Conservation (phyloP, 2,888 invertebrate species). For the Clepsis dumicolana region DNA sequence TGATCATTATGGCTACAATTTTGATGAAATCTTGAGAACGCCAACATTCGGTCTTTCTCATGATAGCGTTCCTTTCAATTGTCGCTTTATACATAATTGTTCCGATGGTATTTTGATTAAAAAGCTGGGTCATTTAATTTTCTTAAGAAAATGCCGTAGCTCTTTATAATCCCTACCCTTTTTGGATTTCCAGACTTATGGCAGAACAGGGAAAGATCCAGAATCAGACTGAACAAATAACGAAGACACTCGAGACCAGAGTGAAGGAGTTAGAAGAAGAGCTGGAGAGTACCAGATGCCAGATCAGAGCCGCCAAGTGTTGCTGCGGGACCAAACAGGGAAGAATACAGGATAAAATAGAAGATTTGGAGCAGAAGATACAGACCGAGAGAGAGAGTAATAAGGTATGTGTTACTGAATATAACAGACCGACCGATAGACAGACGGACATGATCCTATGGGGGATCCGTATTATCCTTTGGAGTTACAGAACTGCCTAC, state of each 20-base stretch:
- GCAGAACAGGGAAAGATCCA: slow-evolving; percentile 69
- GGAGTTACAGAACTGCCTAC: no score
- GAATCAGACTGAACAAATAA: slow-evolving; percentile 56
- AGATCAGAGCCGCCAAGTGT: slow-evolving; percentile 59
- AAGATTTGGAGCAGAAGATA: slow-evolving; percentile 63
- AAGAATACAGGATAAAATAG: slow-evolving; percentile 66
- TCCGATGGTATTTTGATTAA: no score
- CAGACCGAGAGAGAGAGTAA: slow-evolving; percentile 60
- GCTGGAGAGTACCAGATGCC: slow-evolving; percentile 64
- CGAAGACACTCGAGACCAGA: slow-evolving; percentile 57
- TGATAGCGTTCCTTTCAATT: no score
- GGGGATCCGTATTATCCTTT: no score
- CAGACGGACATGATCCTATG: no score
- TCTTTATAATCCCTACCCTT: not conserved
- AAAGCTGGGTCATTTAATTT: no score
- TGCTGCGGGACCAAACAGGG: slow-evolving; percentile 67
- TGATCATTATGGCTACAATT: no score
- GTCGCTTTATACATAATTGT: no score
- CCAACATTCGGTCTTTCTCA: no score
- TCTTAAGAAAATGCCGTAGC: not conserved
- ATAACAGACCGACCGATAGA: no score
- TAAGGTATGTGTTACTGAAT: slow-evolving; percentile 51
- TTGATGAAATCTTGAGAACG: no score
- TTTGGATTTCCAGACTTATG: slow-evolving; percentile 61
- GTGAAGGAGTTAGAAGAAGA: slow-evolving; percentile 68